phyloP scores from a whole-genome alignment of 2,888 invertebrate species.

The Cheilosia vernalis region DNA sequence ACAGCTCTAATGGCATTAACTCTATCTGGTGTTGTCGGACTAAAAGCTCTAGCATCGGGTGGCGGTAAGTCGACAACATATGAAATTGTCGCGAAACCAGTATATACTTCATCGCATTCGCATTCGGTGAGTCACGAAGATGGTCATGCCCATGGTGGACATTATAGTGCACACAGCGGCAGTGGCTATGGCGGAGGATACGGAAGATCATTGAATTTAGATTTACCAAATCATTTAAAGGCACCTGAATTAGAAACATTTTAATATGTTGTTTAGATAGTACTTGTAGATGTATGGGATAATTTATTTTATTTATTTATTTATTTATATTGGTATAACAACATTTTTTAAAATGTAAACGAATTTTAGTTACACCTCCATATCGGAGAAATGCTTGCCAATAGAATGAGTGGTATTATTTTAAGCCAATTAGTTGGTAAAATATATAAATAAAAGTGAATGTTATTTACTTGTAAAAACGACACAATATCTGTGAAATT shows the following conservation, averaged over 20 bases:
- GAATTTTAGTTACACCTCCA: too few relatives aligned
- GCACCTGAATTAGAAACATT: constrained; percentile 31
- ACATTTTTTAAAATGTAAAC: too few relatives aligned
- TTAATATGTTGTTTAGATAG: not conserved
- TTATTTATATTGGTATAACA: not conserved
- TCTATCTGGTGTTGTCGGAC: constrained; percentile 89
- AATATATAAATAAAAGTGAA: too few relatives aligned
- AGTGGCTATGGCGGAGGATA: constrained; percentile 85
- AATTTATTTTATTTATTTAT: constrained; percentile 63
- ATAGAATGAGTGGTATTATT: too few relatives aligned
- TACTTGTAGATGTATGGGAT: not conserved
- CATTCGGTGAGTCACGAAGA: constrained; percentile 87
- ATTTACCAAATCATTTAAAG: constrained; percentile 76
- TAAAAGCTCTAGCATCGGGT: constrained; percentile 88
- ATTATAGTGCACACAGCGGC: constrained; percentile 83
- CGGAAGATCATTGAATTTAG: constrained; percentile 80
- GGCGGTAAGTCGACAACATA: constrained; percentile 91
- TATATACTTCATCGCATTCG: constrained; percentile 88
- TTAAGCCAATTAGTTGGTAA: too few relatives aligned
- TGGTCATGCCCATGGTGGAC: constrained; percentile 82
- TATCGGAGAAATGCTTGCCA: too few relatives aligned
- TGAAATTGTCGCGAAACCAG: constrained; percentile 92
- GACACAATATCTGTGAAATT: not conserved
- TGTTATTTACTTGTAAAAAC: too few relatives aligned
- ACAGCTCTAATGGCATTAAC: constrained; percentile 91